Evolutionary conservation across 2,888 invertebrate genomes (phyloP), one percentile per base, ranked within the genome.

Genomic region (Diarsia brunnea): DNA sequence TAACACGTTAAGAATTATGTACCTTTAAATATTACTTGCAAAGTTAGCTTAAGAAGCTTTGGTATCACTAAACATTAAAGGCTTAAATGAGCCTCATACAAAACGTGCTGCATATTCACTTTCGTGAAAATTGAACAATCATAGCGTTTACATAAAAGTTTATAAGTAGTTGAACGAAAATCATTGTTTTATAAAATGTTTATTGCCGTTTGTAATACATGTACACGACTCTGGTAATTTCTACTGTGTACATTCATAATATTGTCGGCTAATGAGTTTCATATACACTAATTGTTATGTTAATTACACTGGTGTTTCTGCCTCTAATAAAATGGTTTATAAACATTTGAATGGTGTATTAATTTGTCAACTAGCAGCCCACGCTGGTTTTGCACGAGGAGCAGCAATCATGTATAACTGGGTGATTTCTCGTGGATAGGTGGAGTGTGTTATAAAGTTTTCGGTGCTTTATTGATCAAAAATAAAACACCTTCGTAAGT

Each of bases 281-380:
- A 90, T 88, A 90, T 90, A 94, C 90, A 91, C 89, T 87, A 87
- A 90, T 90, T 92, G 91, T 93, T 93, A 92, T 75, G 89, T 93
- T 90, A 91, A 89, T 85, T 90, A 92, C 92, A 93, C 92, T 90
- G 92, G 93, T 92, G 91, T 92, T 93, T 95, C 91, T 93, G 94
- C 93, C 92, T 92, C 89, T 88, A 95, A 94, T 95, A 95, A 95
- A 93, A 91, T 91, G 91, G 94, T 94, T 93, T 92, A 92, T 92
- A 90, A 93, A 89, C 87, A 82, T 76, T 81, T 53, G 0, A 31
- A 43, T 47, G 5, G 16, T 69, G 68, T 68, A 55, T 68, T 69
- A 19, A 12, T 73, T 31, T 12, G 1, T 0, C 19, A 11, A 60
- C 27, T 11, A 60, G 4, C 27, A 60, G 10, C 19, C 27, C 4